Percentiles rank a stretch among this genome's conserved stretches.
Evolutionary conservation across 92 coral and sea anemone species (phyloP).

Genomic region (Zoanthus sansibaricus): DNA sequence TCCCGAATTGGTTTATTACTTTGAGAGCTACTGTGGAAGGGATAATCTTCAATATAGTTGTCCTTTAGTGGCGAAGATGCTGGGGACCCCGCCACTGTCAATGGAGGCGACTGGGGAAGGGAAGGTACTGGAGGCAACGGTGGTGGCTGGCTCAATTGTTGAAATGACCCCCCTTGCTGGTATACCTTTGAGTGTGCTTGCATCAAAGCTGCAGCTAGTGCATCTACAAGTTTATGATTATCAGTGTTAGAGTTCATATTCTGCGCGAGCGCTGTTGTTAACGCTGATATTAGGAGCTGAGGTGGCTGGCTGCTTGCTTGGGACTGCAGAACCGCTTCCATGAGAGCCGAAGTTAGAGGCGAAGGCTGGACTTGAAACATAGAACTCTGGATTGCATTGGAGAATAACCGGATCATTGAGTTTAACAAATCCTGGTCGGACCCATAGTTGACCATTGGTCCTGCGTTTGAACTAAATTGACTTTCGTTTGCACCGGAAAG

Average conservation of each 20-base stretch:
- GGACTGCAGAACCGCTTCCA: conserved; percentile 33
- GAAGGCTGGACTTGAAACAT: conserved; percentile 23
- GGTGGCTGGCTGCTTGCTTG: conserved; percentile 26
- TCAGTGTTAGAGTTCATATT: conserved; percentile 29
- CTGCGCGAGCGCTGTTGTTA: conserved; percentile 33
- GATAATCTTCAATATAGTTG: conserved; percentile 1
- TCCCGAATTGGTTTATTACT: background rate
- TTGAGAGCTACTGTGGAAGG: background rate
- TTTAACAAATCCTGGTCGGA: conserved; percentile 22
- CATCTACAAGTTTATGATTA: conserved; percentile 20
- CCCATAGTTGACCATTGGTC: conserved; percentile 30
- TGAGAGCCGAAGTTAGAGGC: conserved; percentile 25
- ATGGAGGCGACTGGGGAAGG: background rate
- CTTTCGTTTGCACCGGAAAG: background rate
- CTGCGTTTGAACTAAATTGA: background rate
- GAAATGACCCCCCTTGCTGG: conserved; percentile 2
- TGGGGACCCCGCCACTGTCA: conserved; percentile 17
- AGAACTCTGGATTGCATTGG: conserved; percentile 32
- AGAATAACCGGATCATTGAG: conserved; percentile 27
- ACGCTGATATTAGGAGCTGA: conserved; percentile 32
- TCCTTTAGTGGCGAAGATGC: background rate
- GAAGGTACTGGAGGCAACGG: conserved; percentile 25
- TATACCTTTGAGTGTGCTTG: conserved; percentile 31
- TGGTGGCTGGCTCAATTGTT: conserved; percentile 7
- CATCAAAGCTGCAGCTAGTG: conserved; percentile 33